Percentiles rank a stretch among this genome's conserved stretches.
phyloP scores from a whole-genome alignment of 2,113 vertebrate species.

The Ceuthmochares aereus region DNA sequence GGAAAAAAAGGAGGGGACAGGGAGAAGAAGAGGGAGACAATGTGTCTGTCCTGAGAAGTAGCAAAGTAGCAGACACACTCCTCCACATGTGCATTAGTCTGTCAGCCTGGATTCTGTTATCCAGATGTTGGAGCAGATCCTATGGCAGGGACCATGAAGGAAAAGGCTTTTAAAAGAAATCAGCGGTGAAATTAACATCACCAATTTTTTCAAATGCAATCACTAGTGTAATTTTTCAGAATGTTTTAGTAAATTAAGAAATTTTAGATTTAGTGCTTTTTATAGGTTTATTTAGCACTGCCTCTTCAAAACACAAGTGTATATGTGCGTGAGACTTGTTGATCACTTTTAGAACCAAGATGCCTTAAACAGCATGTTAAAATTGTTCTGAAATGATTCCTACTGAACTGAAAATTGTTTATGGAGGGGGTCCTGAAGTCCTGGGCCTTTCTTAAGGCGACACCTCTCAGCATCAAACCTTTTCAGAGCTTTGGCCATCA shows the following conservation, averaged over 20 bases:
- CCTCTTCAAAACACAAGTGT: not conserved
- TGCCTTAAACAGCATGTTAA: not conserved
- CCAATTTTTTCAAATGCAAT: not conserved
- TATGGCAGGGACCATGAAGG: slow-evolving; percentile 39
- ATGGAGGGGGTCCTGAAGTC: not conserved
- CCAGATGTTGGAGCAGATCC: slow-evolving; percentile 79
- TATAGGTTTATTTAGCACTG: not conserved
- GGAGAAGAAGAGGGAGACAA: slow-evolving; percentile 50
- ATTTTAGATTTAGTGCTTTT: not conserved
- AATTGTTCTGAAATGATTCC: not conserved
- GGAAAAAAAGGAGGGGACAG: slow-evolving; percentile 46
- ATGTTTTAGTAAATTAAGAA: not conserved
- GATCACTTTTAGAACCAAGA: not conserved
- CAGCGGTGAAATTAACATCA: slow-evolving; percentile 56
- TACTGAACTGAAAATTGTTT: slow-evolving; percentile 3
- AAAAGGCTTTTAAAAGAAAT: slow-evolving; percentile 69
- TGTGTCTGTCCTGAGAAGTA: slow-evolving; percentile 67
- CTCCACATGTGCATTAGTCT: slow-evolving; percentile 70
- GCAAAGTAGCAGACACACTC: slow-evolving; percentile 72
- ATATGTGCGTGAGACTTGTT: not conserved
- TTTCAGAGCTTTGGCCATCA: not conserved
- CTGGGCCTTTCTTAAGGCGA: not conserved
- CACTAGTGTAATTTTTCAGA: slow-evolving; percentile 17
- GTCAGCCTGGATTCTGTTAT: slow-evolving; percentile 73
- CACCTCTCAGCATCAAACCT: not conserved